phyloP scores from a whole-genome alignment of 2,888 invertebrate species.

The Ypsolopha scabrella region DNA sequence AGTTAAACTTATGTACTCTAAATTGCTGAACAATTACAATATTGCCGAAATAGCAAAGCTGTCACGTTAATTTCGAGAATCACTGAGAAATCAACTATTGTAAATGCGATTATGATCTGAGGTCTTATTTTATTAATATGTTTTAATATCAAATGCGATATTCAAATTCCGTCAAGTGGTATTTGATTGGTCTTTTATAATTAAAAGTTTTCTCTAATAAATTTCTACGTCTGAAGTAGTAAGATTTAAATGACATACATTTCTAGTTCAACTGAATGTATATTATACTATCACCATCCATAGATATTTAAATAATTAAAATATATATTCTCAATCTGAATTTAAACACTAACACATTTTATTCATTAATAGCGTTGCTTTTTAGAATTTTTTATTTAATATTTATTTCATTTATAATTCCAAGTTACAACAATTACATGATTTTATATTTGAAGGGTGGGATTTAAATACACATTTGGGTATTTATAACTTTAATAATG shows the following conservation, averaged over 20 bases:
- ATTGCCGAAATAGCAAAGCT: conserved; percentile 31
- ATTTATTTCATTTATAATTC: neutral
- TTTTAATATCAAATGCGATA: conserved; percentile 36
- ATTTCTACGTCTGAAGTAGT: conserved; percentile 30
- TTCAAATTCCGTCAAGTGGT: conserved; percentile 42
- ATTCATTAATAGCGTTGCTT: conserved; percentile 64
- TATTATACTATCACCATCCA: conserved; percentile 42
- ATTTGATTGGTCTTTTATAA: conserved; percentile 44
- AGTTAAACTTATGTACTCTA: neutral
- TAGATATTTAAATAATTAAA: conserved; percentile 46
- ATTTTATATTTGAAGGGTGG: neutral
- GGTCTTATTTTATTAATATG: conserved; percentile 19
- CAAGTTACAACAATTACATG: neutral
- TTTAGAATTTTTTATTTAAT: conserved; percentile 32
- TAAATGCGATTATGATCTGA: conserved; percentile 51
- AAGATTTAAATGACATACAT: conserved; percentile 46
- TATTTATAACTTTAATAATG: neutral
- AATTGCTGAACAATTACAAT: conserved; percentile 15
- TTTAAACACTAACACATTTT: conserved; percentile 51
- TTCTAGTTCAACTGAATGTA: conserved; percentile 56
- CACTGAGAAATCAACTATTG: conserved; percentile 32
- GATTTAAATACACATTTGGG: neutral
- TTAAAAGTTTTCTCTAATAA: conserved; percentile 24
- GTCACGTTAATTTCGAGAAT: conserved; percentile 21
- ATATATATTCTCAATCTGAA: conserved; percentile 52